Conservation (phyloP, 2,888 invertebrate species). For the Amphipoea oculea region DNA sequence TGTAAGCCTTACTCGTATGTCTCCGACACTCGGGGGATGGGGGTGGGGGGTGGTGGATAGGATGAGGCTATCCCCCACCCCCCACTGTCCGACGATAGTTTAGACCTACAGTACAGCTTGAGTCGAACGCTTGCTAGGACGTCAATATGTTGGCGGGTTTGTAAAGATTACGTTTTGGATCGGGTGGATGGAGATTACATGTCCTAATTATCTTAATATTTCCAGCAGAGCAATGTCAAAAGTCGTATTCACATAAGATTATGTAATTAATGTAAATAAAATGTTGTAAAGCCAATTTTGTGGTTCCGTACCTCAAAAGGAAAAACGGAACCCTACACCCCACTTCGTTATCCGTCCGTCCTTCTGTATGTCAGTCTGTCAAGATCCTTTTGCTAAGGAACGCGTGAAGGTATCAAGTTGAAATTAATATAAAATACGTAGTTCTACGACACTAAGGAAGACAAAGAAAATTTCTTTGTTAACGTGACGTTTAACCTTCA, state of each 20-base stretch:
- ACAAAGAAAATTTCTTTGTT: neutral
- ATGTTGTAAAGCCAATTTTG: neutral
- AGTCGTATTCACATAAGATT: neutral
- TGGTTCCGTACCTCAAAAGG: neutral
- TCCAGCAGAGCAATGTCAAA: neutral
- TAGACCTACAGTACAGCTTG: slow-evolving; percentile 34
- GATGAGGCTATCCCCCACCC: slow-evolving; percentile 43
- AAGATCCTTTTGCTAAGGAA: neutral
- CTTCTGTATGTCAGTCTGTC: neutral
- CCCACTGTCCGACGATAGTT: slow-evolving; percentile 56
- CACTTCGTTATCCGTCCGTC: neutral
- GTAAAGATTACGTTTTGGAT: slow-evolving; percentile 9
- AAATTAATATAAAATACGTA: neutral
- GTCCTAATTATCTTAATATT: neutral
- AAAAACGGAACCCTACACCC: neutral
- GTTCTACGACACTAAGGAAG: neutral
- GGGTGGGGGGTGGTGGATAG: slow-evolving; percentile 15
- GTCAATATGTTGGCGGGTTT: slow-evolving; percentile 49
- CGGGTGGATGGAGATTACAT: neutral
- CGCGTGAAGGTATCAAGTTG: neutral
- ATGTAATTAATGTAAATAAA: neutral
- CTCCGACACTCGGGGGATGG: slow-evolving; percentile 41
- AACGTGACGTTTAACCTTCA: neutral
- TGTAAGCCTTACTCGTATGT: slow-evolving; percentile 56
- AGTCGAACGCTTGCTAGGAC: slow-evolving; percentile 29